A percentile compares a stretch with the other conserved stretches of the same genome.
These are phyloP conservation scores for Drosophila incognita DNA, from an alignment of 2,888 invertebrate genomes.

Conservation along the genomic window DNA sequence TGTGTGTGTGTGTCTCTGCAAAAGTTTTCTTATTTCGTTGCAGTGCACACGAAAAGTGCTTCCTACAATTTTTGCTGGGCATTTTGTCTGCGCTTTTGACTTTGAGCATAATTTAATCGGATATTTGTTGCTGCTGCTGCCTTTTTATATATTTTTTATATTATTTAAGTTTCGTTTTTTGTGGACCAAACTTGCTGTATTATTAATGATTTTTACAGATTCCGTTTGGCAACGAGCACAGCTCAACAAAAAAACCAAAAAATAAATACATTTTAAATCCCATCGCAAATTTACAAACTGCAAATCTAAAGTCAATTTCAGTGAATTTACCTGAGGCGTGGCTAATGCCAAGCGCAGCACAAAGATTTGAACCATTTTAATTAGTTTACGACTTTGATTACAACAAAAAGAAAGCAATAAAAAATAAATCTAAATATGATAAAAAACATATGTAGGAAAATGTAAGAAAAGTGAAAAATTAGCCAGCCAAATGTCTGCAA, in stretches of 20 bases:
- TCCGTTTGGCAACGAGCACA: constrained; percentile 43
- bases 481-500: constrained; percentile 46
- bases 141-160: constrained; percentile 57
- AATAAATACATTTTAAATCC: constrained; percentile 44
- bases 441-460: constrained; percentile 9
- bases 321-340: not conserved
- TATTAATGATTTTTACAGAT: constrained; percentile 56
- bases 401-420: constrained; percentile 16
- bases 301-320: constrained; percentile 27
- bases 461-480: constrained; percentile 39
- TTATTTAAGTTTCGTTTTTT: constrained; percentile 68
- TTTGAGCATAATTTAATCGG: constrained; percentile 81
- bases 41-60: constrained; percentile 64
- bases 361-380: constrained; percentile 75
- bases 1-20: constrained; percentile 44
- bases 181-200: constrained; percentile 23
- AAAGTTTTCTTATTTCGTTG: constrained; percentile 74
- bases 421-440: not conserved
- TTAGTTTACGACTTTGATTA: constrained; percentile 67
- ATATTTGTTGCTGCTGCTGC: constrained; percentile 69
- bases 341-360: constrained; percentile 10
- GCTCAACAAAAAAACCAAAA: constrained; percentile 19
- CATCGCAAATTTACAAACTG: constrained; percentile 40
- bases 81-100: constrained; percentile 78
- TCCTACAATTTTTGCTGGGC: constrained; percentile 67